Base-by-base conservation (phyloP, 64 coral and sea anemone species). In the Montipora foliosa region DNA sequence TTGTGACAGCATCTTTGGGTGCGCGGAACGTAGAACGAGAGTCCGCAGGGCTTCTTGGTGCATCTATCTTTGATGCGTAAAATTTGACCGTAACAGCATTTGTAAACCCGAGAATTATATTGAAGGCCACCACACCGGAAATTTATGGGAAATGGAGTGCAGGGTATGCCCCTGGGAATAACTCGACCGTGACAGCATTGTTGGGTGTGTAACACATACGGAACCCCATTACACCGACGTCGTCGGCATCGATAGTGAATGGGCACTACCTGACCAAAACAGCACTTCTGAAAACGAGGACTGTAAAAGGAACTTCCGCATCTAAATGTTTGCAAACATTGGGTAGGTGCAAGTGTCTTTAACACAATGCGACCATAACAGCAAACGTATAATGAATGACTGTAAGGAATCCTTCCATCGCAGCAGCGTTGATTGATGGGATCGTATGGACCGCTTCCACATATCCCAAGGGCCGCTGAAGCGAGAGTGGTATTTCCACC, bases 71-170 rank as follows among this genome's bases (percentile, higher is more conserved):
- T 3, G 6, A 75, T 76, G 9, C 44, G 68, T 25, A 88, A 5
- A 44, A 88, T 57, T 71, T 76, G 86, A 44, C 69, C 69, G 53
- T 14, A 22, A 16, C 86, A 88, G 21, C 86, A 88, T 61, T 55
- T 88, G 4, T 75, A 29, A 24, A 25, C 52, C 49, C 4, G 71
- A 24, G 67, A 14, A 57, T 88, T 53, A 19, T 49, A 81, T 49
- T 10, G 44, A 57, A 71, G 62, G 17, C 19, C 47, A 74, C 84
- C 84, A 51, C 84, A 87, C 44, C 57, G 49, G 19, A 82, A 62
- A 24, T 24, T 0, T 24, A 83, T 83, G 10, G 60, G 60, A 64
- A 64, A 64, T 64, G 60, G 60, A 64, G 9, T 16, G 44, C 81
- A 83, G 6, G 37, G 60, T 19, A 37, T 0, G 21, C 7, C 13